These are phyloP conservation scores for Deroplatys truncata DNA, from an alignment of 2,888 invertebrate species.

Conservation along the genomic window DNA sequence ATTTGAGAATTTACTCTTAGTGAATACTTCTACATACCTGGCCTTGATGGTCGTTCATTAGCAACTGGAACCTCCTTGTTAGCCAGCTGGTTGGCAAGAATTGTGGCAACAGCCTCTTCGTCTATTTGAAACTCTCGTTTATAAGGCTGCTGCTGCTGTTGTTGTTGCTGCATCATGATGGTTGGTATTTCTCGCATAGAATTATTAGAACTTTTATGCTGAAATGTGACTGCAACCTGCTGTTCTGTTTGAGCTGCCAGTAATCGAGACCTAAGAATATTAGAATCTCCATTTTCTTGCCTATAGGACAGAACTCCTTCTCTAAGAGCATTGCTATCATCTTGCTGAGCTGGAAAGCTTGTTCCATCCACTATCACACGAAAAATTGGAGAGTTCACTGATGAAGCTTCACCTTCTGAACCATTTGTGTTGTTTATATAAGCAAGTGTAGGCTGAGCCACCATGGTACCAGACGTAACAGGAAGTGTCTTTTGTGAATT, in stretches of 20 bases:
- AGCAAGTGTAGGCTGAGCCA: not conserved
- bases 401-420: not conserved
- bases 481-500: not conserved
- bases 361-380: constrained; percentile 21
- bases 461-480: not conserved
- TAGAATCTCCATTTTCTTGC: not conserved
- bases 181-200: not conserved
- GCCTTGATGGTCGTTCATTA: not conserved
- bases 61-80: constrained; percentile 25
- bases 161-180: constrained; percentile 16
- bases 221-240: constrained; percentile 5
- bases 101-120: constrained; percentile 36
- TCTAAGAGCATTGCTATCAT: not conserved
- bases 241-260: constrained; percentile 17
- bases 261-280: constrained; percentile 25
- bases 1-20: too few species aligned
- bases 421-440: constrained; percentile 1
- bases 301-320: not conserved
- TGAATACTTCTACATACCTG: constrained; percentile 1
- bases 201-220: not conserved
- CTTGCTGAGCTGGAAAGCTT: not conserved
- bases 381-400: constrained; percentile 10
- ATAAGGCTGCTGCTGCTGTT: not conserved
- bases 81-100: constrained; percentile 36
- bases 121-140: constrained; percentile 30